Evolutionary conservation across 2,113 vertebrate genomes (phyloP).

Genomic region (Eudyptes chrysolophus): DNA sequence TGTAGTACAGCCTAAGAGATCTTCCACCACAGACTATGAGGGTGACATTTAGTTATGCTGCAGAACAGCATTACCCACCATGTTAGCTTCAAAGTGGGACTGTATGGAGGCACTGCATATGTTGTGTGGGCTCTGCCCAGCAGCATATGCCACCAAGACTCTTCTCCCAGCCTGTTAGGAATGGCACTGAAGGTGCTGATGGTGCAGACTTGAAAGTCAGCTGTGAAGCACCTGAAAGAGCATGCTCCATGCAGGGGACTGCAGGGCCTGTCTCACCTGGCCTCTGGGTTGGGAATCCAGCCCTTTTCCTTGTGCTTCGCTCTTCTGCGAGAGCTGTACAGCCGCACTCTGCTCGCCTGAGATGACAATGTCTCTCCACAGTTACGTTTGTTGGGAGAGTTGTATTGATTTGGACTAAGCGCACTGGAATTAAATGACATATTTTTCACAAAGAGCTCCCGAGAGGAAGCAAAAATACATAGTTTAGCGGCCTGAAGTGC

Average conservation of each 20-base stretch:
- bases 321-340: not conserved
- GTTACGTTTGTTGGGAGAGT: not conserved
- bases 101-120: not conserved
- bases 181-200: not conserved
- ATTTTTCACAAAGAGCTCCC: not conserved
- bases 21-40: not conserved
- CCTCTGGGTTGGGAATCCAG: not conserved
- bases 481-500: not conserved
- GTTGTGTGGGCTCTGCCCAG: not conserved
- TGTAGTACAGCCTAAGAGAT: not conserved
- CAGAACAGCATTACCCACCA: not conserved
- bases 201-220: not conserved
- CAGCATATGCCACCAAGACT: not conserved
- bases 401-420: not conserved
- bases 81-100: not conserved
- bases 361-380: not conserved
- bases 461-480: not conserved
- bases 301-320: not conserved
- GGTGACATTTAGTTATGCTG: not conserved
- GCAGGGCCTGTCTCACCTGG: not conserved
- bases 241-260: fast-evolving
- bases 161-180: not conserved
- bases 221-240: not conserved
- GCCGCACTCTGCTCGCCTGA: not conserved
- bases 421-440: not conserved